These are phyloP conservation scores for Sapayoa aenigma DNA, from an alignment of 2,113 vertebrate species.

Conservation along the genomic window DNA sequence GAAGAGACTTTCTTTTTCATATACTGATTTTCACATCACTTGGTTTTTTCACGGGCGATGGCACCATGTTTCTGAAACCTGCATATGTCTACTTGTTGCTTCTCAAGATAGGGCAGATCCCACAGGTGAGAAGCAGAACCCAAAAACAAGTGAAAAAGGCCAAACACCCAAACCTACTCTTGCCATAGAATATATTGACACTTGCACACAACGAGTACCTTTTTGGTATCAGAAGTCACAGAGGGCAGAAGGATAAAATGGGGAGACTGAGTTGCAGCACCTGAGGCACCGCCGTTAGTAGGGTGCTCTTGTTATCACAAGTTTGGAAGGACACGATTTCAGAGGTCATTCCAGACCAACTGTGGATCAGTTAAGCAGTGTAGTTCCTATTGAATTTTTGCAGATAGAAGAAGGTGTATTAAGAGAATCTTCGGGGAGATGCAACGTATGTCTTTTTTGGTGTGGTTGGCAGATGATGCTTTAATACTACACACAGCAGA, in stretches of 20 bases:
- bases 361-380: not conserved
- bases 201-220: not conserved
- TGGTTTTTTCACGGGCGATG: not conserved
- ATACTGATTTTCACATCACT: not conserved
- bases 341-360: not conserved
- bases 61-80: not conserved
- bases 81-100: not conserved
- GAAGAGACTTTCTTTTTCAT: not conserved
- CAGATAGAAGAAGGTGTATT: not conserved
- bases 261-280: not conserved
- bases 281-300: not conserved
- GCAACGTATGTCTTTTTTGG: not conserved
- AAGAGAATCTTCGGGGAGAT: not conserved
- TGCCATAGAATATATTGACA: not conserved
- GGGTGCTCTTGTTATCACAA: not conserved
- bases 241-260: not conserved
- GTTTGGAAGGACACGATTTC: not conserved
- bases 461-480: not conserved
- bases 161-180: not conserved
- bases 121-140: not conserved
- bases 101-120: not conserved
- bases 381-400: not conserved
- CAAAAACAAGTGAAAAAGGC: not conserved
- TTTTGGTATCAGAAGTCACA: fast-evolving
- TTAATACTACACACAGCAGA: not conserved